phyloP scores from a whole-genome alignment of 1,140 invertebrate species.

The Halesus radiatus region DNA sequence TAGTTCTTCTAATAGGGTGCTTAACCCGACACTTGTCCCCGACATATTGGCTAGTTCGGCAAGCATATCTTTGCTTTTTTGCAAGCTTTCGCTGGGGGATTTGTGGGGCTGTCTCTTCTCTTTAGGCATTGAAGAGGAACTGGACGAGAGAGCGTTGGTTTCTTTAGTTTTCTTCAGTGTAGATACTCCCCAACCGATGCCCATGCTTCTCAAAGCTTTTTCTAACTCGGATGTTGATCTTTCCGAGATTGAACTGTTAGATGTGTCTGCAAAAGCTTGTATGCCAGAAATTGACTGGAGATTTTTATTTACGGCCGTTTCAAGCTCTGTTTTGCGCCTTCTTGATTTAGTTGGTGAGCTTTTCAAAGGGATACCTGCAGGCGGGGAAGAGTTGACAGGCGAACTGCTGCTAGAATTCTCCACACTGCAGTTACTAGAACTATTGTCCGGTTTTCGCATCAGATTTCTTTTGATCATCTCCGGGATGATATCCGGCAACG shows the following conservation, averaged over 20 bases:
- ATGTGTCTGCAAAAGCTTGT: constrained; percentile 9
- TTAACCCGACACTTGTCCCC: constrained; percentile 53
- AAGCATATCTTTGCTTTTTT: constrained; percentile 18
- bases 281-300: constrained; percentile 33
- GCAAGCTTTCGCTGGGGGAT: constrained; percentile 55
- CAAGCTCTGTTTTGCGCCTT: constrained; percentile 57
- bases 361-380: constrained; percentile 51
- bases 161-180: constrained; percentile 78
- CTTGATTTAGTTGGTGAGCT: constrained; percentile 61
- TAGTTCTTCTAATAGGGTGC: constrained; percentile 57
- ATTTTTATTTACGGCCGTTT: neutral
- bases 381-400: constrained; percentile 49
- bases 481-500: constrained; percentile 66
- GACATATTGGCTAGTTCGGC: constrained; percentile 53
- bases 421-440: constrained; percentile 28
- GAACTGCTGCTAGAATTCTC: constrained; percentile 43
- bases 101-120: constrained; percentile 59
- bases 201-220: constrained; percentile 73
- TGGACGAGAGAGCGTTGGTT: constrained; percentile 74
- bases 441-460: constrained; percentile 61
- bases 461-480: constrained; percentile 67
- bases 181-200: constrained; percentile 76
- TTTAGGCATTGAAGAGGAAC: constrained; percentile 69
- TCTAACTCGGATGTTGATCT: constrained; percentile 70
- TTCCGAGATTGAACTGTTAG: constrained; percentile 59